Evolutionary conservation across 1,140 invertebrate species (phyloP), one percentile per base, ranked within the genome.

Genomic region (Latrodectus geometricus): DNA sequence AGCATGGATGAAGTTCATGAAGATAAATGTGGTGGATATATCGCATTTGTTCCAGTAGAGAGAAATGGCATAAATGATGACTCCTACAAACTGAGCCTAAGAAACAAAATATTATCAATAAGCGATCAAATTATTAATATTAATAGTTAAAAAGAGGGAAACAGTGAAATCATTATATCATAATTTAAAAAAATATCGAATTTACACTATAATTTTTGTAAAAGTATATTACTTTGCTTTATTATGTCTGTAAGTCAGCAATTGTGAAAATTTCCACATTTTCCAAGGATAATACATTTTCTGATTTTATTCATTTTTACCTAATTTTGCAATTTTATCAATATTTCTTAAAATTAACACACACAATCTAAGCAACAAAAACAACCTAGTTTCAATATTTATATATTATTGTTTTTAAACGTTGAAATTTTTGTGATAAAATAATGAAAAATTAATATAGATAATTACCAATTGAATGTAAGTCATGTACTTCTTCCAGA

Each of bases 401-500:
- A 15, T 65, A 65, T 65, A 65, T 35, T 35, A 35, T 35, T 35
- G 35, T 5, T 35, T 35, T 35, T 5, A 35, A 35, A 35, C 35
- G 5, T 3, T 35, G 35, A 35, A 35, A 35, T 35, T 35, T 35
- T 35, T 35, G 2, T 5, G 35, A 35, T 35, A 35, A 35, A 35
- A 35, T 35, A 35, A 35, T 35, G 35, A 35, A 35, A 35, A 61
- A 61, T 61, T 14, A 61, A 61, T 8, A 61, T 11, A 14, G 17
- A 61, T 61, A 61, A 74, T 88, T 74, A 88, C 87, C 35, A 88
- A 72, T 49, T 89, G 88, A 68, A 87, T 48, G 23, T 76, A 69
- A 0, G 91, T 92, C 50, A 92, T 86, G 88, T 92, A 92, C 73
- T 89, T 89, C 88, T 92, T 92, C 91, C 91, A 92, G 90, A 91